Base-by-base conservation (phyloP, 2,888 invertebrate genomes). In the Drosophila helvetica region DNA sequence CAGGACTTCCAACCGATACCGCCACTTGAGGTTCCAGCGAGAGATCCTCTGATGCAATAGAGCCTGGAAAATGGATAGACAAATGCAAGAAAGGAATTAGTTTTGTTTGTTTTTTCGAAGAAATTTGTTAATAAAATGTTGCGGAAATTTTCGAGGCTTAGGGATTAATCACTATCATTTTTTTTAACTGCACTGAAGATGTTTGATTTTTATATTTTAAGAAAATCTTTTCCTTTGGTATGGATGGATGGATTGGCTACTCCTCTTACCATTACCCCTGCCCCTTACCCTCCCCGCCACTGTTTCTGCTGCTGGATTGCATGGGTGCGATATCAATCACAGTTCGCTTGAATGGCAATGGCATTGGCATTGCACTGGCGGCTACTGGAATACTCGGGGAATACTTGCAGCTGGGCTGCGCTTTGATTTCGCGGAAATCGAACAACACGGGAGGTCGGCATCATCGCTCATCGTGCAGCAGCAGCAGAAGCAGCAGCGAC, bases 11-110 rank as follows among this genome's bases (percentile, higher is more conserved):
- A 56, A 90, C 88, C 58, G 91, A 88, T 51, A 90, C 15, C 7
- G 38, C 84, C 86, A 89, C 92, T 91, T 91, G 93, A 74, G 92
- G 94, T 89, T 95, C 95, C 90, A 96, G 92, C 42, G 96, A 95
- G 69, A 96, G 92, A 91, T 96, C 96, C 92, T 96, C 96, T 86
- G 96, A 95, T 89, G 96, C 95, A 91, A 96, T 93, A 85, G 96
- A 95, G 93, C 96, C 96, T 96, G 93, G 43, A 94, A 79, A 25
- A 0, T 15, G 19, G 15, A 51, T 9, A 42, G 19, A 78, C 30
- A 47, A 38, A 12, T 7, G 8, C 12, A 42, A 22, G 17, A 45
- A 27, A 2, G 3, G 2, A 15, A 12, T 43, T 38, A 38, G 7
- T n/a, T 38, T 15, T 6, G 10, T 12, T 12, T 10, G 3, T 30